phyloP scores from a whole-genome alignment of 2,797 vertebrate species.

The Megalops cyprinoides region DNA sequence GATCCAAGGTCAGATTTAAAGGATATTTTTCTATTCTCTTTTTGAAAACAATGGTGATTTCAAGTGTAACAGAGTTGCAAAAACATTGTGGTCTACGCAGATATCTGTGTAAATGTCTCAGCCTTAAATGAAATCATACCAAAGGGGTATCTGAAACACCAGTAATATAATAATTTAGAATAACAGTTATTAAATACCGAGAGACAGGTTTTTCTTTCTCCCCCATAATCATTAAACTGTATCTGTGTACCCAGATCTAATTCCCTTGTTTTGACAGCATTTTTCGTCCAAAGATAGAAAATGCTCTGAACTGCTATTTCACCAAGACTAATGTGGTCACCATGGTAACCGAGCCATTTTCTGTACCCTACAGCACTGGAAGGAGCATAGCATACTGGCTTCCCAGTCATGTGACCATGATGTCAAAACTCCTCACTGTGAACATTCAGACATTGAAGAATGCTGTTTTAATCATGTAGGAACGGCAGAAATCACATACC shows the following conservation, averaged over 20 bases:
- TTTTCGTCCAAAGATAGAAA: slow-evolving; percentile 8
- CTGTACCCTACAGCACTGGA: slow-evolving; percentile 9
- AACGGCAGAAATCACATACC: background rate
- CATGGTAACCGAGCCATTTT: slow-evolving; percentile 35
- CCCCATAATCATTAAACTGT: background rate
- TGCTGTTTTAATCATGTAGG: background rate
- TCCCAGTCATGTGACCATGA: slow-evolving; percentile 26
- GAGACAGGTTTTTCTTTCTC: background rate
- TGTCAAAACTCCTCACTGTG: background rate
- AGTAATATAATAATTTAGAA: background rate
- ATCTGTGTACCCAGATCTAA: background rate
- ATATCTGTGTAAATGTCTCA: background rate
- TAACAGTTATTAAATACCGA: background rate
- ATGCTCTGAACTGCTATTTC: slow-evolving; percentile 7
- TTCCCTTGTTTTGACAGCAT: background rate
- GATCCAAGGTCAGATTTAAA: no score
- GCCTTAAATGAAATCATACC: background rate
- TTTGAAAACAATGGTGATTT: no score
- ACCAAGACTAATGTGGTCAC: slow-evolving; percentile 27
- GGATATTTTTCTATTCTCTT: no score
- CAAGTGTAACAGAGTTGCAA: no score
- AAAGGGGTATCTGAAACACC: background rate
- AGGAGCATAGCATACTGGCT: background rate
- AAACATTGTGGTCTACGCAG: no score
- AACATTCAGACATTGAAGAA: slow-evolving; percentile 13